Evolutionary conservation across 37 sponge, comb jelly and placozoan genomes (phyloP), one percentile per base, ranked within the genome.

Genomic region (Oscarella lobularis): DNA sequence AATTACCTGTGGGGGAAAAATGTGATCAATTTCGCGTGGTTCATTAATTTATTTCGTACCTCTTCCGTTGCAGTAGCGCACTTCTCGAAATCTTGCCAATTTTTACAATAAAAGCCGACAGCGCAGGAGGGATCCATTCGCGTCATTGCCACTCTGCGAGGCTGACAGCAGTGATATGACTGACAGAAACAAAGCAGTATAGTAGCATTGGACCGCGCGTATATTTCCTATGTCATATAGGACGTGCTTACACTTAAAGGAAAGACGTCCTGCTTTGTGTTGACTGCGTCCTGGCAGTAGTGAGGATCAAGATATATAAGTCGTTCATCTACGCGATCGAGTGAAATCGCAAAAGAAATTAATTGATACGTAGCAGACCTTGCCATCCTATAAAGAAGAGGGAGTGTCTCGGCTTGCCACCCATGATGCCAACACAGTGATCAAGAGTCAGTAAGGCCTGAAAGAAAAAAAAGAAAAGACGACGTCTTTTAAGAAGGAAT

Each of bases 111-210:
- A 76, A 97, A 87, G 0, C 87, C 98, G 39, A 97, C 74, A 14
- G 98, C 87, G 38, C 92, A 93, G 70, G 98, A 97, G 1, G 98
- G 98, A 73, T 97, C 98, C 87, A 97, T 93, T 39, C 85, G 90
- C 35, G 75, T 48, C 33, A 86, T 83, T 1, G 91, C 14, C 67
- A 97, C 79, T 48, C 87, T 92, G 33, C 85, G 83, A 5, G 94
- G 94, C 39, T 82, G 74, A 34, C 33, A 36, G 67, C 94, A 97
- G 67, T 94, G 90, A 68, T 88, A 97, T 32, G 91, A 76, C 94
- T 93, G 73, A 1, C 38, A 40, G 66, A 76, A 0, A 35, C 2
- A 33, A 77, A 4, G 38, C 60, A 48, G 14, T 20, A 48, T n/a
- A n/a, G n/a, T n/a, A n/a, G n/a, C n/a, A n/a, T n/a, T n/a, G n/a